phyloP scores from a whole-genome alignment of 2,888 invertebrate species.

The Byasa hedistus region DNA sequence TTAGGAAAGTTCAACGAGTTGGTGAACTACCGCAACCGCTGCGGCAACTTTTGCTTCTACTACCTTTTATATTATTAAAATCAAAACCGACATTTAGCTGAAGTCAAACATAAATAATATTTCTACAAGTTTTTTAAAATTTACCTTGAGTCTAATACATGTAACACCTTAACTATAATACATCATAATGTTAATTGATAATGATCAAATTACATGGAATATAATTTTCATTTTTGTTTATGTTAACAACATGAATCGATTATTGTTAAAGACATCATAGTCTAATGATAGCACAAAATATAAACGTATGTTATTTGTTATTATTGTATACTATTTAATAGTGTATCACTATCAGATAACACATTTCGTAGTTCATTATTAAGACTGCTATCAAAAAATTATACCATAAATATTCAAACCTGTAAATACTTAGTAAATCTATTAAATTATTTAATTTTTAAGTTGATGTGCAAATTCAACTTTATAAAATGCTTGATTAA shows the following conservation, averaged over 20 bases:
- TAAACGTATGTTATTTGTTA: background rate
- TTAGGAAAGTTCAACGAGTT: slow-evolving; percentile 36
- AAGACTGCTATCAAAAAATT: too few species aligned
- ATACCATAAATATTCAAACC: too few species aligned
- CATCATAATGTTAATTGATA: too few species aligned
- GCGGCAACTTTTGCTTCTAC: slow-evolving; percentile 17
- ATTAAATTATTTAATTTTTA: too few species aligned
- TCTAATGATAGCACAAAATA: too few species aligned
- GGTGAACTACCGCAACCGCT: slow-evolving; percentile 19
- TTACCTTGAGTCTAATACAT: background rate
- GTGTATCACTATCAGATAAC: background rate
- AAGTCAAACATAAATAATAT: slow-evolving; percentile 2
- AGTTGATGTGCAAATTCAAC: too few species aligned
- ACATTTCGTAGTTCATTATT: background rate
- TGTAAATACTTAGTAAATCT: too few species aligned
- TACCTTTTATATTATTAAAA: slow-evolving; percentile 8
- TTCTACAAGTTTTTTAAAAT: background rate
- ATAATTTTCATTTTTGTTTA: too few species aligned
- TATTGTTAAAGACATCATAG: too few species aligned
- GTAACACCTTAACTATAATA: background rate
- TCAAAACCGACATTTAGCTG: slow-evolving; percentile 1
- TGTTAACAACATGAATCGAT: too few species aligned
- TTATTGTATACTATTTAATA: background rate
- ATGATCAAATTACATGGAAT: too few species aligned
- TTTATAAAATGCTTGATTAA: background rate